phyloP scores from a whole-genome alignment of 1,140 invertebrate species.

The Diorhabda elongata region DNA sequence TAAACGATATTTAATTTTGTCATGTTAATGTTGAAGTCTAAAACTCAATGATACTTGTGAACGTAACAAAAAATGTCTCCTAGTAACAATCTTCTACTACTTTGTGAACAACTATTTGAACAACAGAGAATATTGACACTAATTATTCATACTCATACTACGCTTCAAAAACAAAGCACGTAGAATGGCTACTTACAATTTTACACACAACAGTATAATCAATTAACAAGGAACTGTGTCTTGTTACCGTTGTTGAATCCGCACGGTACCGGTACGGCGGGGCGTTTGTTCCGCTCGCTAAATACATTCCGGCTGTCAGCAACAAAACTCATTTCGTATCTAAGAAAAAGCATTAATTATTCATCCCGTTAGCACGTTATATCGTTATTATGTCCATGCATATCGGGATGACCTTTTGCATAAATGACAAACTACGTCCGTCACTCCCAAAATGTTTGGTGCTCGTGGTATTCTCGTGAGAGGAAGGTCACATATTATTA shows the following conservation, averaged over 20 bases:
- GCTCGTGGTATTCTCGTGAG: background rate
- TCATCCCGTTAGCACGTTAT: conserved; percentile 18
- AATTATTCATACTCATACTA: too few species aligned
- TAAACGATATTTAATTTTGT: too few species aligned
- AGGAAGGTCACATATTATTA: background rate
- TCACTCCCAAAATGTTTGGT: conserved; percentile 11
- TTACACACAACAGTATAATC: background rate
- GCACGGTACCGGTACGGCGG: background rate
- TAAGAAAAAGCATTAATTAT: conserved; percentile 17
- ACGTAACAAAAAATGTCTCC: too few species aligned
- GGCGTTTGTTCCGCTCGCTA: background rate
- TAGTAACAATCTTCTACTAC: too few species aligned
- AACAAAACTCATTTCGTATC: conserved; percentile 10
- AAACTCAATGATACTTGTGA: too few species aligned
- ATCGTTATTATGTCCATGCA: conserved; percentile 13
- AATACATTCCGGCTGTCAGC: conserved; percentile 16
- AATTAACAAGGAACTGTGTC: conserved; percentile 1
- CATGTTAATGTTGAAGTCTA: too few species aligned
- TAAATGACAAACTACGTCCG: conserved; percentile 15
- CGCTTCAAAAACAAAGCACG: background rate
- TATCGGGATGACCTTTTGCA: conserved; percentile 14
- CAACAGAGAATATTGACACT: too few species aligned
- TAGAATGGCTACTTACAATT: background rate
- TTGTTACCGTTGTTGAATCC: background rate
- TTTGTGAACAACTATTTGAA: too few species aligned